Evolutionary conservation across 2,888 invertebrate species (phyloP), one percentile per base, ranked within the genome.

Genomic region (Catocala fraxini): DNA sequence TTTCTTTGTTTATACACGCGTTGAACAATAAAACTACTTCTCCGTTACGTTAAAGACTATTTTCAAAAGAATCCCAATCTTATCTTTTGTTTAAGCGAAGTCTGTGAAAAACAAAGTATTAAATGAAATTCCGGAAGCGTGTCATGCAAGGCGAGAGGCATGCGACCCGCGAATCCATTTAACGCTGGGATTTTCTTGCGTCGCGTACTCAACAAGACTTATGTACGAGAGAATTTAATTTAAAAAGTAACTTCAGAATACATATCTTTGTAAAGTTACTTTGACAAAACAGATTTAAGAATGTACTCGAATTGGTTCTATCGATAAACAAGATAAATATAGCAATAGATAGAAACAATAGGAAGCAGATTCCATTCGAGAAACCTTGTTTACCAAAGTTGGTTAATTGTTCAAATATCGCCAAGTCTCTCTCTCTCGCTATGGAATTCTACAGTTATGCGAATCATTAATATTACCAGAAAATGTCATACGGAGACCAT

Each of bases 221-320:
- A 81, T 79, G 81, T 79, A 67, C 77, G 68, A 79, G 83, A 87
- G 87, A 85, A 84, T 85, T 84, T 86, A 85, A 87, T 87, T 87
- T 84, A 75, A 84, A 84, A 83, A 83, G 25, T 85, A 84, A 82
- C 85, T 84, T 69, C 49, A 56, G 11, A 35, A 41, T 25, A 12
- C 9, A 59, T 9, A n/a, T 25, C n/a, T 60, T 51, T 49, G 51
- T 47, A 48, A 43, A 53, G 59, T 51, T 52, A 57, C 41, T 56
- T 59, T 59, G 35, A 56, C 4, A 46, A 25, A 67, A 62, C 49
- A 11, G 13, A 43, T 65, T 34, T 10, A 48, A 47, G 34, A 52
- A 62, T 49, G n/a, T 11, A 11, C 43, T 5, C 33, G 45, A 12
- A 13, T 49, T 52, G 9, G 10, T 51, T 55, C 25, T 13, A 53